These are phyloP conservation scores for Callinectes sapidus DNA, from an alignment of 2,888 invertebrate genomes.

Conservation along the genomic window DNA sequence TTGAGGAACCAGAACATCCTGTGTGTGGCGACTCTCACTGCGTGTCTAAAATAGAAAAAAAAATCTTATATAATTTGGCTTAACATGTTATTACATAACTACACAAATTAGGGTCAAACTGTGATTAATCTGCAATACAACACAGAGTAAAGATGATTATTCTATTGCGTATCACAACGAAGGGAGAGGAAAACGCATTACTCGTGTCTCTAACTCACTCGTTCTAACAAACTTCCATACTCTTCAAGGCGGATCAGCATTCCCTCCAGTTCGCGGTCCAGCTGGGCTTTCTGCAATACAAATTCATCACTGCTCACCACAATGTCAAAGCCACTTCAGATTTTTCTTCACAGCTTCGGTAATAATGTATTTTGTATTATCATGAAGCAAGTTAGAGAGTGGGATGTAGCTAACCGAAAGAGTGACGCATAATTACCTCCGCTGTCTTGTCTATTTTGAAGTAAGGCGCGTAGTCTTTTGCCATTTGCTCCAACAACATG, in stretches of 20 bases:
- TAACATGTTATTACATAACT: no score
- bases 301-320: not conserved
- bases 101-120: no score
- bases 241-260: slow-evolving; percentile 64
- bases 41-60: slow-evolving; percentile 43
- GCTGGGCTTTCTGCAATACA: slow-evolving; percentile 51
- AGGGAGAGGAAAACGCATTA: no score
- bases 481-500: not conserved
- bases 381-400: not conserved
- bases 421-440: not conserved
- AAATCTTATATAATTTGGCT: no score
- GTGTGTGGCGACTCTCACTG: slow-evolving; percentile 48
- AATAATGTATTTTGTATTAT: not conserved
- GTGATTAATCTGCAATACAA: no score
- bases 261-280: slow-evolving; percentile 61
- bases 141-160: not conserved
- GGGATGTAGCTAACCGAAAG: not conserved
- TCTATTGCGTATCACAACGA: not conserved
- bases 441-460: not conserved
- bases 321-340: not conserved
- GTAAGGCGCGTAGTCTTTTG: not conserved
- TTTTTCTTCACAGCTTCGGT: not conserved
- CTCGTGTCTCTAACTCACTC: no score
- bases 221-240: slow-evolving; percentile 61
- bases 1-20: slow-evolving; percentile 52